Base-by-base conservation (phyloP, 1,140 invertebrate genomes). In the Lysiphlebus fabarum region DNA sequence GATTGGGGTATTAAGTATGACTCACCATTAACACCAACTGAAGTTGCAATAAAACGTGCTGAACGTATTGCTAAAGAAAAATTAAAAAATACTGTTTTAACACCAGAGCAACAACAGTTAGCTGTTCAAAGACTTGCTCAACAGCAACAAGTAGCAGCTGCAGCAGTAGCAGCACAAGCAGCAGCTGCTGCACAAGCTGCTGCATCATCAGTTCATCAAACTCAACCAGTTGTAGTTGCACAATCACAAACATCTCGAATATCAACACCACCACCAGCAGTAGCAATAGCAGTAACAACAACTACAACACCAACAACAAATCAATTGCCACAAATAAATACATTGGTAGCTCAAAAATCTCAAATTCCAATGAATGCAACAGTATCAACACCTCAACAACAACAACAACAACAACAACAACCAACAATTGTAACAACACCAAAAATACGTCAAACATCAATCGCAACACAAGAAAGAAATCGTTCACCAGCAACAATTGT, bases 51-150 rank as follows among this genome's bases (percentile, higher is more conserved):
- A 7, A 87, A 87, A 53, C 82, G 93, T 65, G 91, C 90, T 4
- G 94, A 96, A 67, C 81, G 92, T 59, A 87, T 95, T 56, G 86
- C 86, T 0, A 85, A 88, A 65, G 92, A 94, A 65, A 95, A 95
- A 67, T 70, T 82, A 63, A 83, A 86, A 61, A 73, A 82, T 55
- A 69, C 68, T n/a, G 68, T 65, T 45, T 62, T 76, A 36, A 68
- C 70, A 11, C 53, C 73, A 6, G 74, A 81, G 54, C 82, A 83
- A 45, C 76, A 81, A 26, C 75, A 75, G 44, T 34, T 71, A 76
- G 64, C 70, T 50, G 62, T 73, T 11, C 65, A 66, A 36, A 64
- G 68, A 17, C 56, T 71, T 0, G 69, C 82, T 59, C 75, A 81
- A 58, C 69, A 71, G 17, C 73, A 61, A 49, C 71, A 65, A 33